Base-by-base conservation (phyloP, 2,113 vertebrate genomes). In the Poeciliopsis turrubarensis region DNA sequence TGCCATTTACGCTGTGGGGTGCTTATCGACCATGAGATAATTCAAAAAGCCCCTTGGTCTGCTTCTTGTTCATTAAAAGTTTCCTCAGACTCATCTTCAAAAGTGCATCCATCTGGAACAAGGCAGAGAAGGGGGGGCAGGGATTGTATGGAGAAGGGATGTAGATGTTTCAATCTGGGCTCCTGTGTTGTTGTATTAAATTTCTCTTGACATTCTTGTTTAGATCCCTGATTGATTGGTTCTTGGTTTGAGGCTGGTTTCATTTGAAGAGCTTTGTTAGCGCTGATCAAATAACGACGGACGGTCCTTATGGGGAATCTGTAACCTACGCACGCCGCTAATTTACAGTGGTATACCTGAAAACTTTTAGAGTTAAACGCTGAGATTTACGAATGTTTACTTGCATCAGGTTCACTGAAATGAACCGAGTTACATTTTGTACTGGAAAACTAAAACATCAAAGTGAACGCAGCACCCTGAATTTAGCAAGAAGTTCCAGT, bases 21-120 rank as follows among this genome's bases (percentile, higher is more conserved):
- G 86, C 86, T 88, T 93, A 91, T 93, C 83, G 80, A 90, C 91
- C 89, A 72, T 74, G 83, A 89, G 91, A 91, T 92, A 87, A 92
- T 91, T 90, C 84, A 89, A 81, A 92, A 89, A 86, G 81, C 78
- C 83, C 86, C 79, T 89, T 84, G 76, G 83, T 78, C 77, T 68
- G 84, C 83, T 65, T 80, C 88, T 86, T 91, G 90, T 93, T 93
- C 92, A 92, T 94, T 94, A 91, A 93, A 93, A 92, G 89, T 92
- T 93, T 92, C 89, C 84, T 84, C 64, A 15, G 80, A 75, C 72
- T 89, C 68, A 54, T 89, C 85, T 87, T 90, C 88, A 92, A 89
- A 86, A 88, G 86, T 89, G 89, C 87, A 90, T 89, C 83, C 81
- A 81, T 89, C 88, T 87, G 79, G 64, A 74, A 39, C 81, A 74